A percentile compares a stretch with the other conserved stretches of the same genome.
phyloP scores from a whole-genome alignment of 2,888 invertebrate genomes.

The Cheilosia urbana region DNA sequence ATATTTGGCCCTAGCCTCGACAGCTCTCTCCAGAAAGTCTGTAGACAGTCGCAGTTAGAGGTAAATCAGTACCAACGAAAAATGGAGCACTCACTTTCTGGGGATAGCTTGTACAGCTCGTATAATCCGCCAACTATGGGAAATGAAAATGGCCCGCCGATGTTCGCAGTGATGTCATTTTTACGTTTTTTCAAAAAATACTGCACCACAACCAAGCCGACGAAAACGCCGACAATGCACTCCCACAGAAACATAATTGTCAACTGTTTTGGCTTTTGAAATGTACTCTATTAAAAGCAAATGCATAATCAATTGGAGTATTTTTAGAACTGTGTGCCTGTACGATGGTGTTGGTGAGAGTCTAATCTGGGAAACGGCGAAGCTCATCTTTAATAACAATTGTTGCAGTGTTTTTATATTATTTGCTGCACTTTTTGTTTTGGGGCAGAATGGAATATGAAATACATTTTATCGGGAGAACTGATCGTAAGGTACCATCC shows the following conservation, averaged over 20 bases:
- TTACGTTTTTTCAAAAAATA: slow-evolving; percentile 34
- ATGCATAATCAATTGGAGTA: not conserved
- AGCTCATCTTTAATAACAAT: too few species aligned
- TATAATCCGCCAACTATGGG: slow-evolving; percentile 38
- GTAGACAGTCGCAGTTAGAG: slow-evolving; percentile 1
- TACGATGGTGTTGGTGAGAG: too few species aligned
- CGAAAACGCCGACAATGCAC: slow-evolving; percentile 21
- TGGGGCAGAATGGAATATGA: too few species aligned
- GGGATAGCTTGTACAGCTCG: slow-evolving; percentile 23
- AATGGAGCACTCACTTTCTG: slow-evolving; percentile 25
- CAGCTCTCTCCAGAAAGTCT: slow-evolving; percentile 73
- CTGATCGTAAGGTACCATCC: too few species aligned
- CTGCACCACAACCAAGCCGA: slow-evolving; percentile 7
- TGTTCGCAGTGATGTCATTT: slow-evolving; percentile 40
- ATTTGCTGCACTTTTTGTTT: too few species aligned
- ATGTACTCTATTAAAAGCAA: too few species aligned
- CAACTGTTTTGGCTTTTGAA: not conserved
- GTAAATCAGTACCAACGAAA: not conserved
- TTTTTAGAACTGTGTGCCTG: not conserved
- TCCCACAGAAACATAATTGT: not conserved
- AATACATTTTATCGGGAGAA: too few species aligned
- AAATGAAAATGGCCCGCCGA: slow-evolving; percentile 35
- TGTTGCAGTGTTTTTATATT: too few species aligned
- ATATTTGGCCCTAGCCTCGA: slow-evolving; percentile 78
- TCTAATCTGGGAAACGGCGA: too few species aligned